These are phyloP conservation scores for Tringa solitaria DNA, from an alignment of 2,113 vertebrate genomes.

Conservation along the genomic window DNA sequence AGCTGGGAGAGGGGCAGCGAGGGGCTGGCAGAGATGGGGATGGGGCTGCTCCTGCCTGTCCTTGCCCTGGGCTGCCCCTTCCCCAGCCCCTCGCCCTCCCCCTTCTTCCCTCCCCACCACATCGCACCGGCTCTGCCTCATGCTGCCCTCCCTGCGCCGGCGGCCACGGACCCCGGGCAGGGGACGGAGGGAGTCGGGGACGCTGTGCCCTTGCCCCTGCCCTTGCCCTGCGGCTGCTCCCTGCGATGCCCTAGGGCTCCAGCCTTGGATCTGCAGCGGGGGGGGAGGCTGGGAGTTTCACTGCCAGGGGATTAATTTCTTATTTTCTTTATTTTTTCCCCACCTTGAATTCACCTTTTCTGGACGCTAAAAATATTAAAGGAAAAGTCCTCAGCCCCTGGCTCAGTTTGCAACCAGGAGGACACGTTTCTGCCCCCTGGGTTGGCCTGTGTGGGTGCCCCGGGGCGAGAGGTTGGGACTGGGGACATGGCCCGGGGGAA, in stretches of 20 bases:
- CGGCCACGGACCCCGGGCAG: neutral
- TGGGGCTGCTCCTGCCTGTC: neutral
- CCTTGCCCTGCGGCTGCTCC: neutral
- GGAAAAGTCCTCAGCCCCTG: neutral
- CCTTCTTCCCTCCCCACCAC: neutral
- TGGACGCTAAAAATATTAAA: too few relatives aligned
- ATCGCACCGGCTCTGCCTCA: neutral
- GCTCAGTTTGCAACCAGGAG: neutral
- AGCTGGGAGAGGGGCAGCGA: neutral
- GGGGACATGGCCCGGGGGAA: accelerated
- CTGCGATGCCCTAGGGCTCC: neutral
- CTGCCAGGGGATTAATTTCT: too few relatives aligned
- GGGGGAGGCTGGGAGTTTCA: neutral
- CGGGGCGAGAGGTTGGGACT: neutral
- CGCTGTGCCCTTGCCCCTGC: accelerated
- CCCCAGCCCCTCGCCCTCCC: neutral
- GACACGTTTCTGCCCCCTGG: too few relatives aligned
- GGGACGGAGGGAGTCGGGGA: neutral
- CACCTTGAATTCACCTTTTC: neutral
- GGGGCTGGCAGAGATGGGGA: neutral
- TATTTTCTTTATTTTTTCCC: neutral
- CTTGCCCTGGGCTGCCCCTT: neutral
- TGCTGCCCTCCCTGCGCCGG: neutral
- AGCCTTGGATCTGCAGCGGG: neutral
- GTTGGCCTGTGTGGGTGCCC: neutral